Base-by-base conservation (phyloP, 2,888 invertebrate genomes). In the Pachymerium ferrugineum region DNA sequence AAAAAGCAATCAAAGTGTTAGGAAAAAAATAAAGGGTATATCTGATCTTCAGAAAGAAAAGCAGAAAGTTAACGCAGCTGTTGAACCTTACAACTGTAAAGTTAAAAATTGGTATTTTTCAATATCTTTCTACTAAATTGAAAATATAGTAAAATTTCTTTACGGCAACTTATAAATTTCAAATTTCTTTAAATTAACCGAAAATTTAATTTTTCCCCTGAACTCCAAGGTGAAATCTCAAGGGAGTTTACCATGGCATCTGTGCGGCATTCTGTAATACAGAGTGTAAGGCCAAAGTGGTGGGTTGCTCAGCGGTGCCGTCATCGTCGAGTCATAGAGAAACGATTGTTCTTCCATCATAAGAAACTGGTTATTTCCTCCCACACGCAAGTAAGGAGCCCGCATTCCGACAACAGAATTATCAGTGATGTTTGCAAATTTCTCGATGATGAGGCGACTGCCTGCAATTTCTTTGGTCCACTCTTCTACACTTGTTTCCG, bases 281-380 rank as follows among this genome's bases (percentile, higher is more conserved):
- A 97, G 92, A 74, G 97, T 97, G 86, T 97, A 97, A 2, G 97
- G 97, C 97, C 97, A 97, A 78, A 94, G 88, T 73, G 95, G 95
- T 22, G 93, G 93, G 81, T 94, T 93, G 78, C 91, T 92, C 38
- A 94, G 86, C 0, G 94, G 92, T 1, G 94, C 93, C 0, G 94
- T 94, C 82, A 97, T 94, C 72, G 96, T 95, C 62, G 95, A 94
- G 83, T 97, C 97, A 82, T 97, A 97, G 69, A 93, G 85, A 88
- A 96, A 96, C 12, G 93, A 93, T 82, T 94, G 92, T 83, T 95
- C 94, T 83, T 93, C 92, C 95, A 97, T 94, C 94, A 97, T 96
- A 79, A 93, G 92, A 85, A 96, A 97, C 70, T 95, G 95, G 83
- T 93, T 93, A 86, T 96, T 94, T 70, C 96, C 96, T 76, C 96